These are phyloP conservation scores for Leptosomus discolor DNA, from an alignment of 2,113 vertebrate genomes.

Conservation along the genomic window DNA sequence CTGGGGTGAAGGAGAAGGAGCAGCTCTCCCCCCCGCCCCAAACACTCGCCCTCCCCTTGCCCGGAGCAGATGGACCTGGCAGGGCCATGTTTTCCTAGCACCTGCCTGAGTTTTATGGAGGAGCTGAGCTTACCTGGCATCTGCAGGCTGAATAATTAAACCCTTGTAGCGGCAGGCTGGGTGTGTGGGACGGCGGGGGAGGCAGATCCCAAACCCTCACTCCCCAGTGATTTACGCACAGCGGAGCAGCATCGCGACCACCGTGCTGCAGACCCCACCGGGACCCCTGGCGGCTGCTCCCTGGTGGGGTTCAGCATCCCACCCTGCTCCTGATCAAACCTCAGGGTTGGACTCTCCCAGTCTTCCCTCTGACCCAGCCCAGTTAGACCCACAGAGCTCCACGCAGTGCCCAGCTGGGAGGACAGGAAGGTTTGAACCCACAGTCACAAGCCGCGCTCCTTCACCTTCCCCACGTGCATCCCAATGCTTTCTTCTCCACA, in stretches of 20 bases:
- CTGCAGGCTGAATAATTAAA: not conserved
- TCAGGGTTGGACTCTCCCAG: not conserved
- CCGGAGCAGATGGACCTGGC: not conserved
- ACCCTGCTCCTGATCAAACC: not conserved
- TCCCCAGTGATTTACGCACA: not conserved
- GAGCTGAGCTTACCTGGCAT: not conserved
- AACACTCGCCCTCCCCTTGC: not conserved
- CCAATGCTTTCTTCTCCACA: rapidly evolving
- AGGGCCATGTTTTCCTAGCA: not conserved
- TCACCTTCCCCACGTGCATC: not conserved
- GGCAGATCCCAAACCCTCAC: not conserved
- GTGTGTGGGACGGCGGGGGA: not conserved
- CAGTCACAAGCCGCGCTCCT: not conserved
- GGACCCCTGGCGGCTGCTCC: not conserved
- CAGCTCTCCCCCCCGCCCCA: not conserved
- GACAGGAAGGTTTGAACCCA: not conserved
- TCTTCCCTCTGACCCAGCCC: not conserved
- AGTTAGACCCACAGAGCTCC: not conserved
- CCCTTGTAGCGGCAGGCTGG: not conserved
- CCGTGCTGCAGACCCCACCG: not conserved
- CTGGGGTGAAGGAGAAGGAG: not conserved
- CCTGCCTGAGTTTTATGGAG: slow-evolving; percentile 23
- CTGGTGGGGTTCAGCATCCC: rapidly evolving
- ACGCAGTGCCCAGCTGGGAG: too few relatives aligned
- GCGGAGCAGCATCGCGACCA: not conserved